Base-by-base conservation (phyloP, 1,140 invertebrate genomes). In the Lucilia sericata region DNA sequence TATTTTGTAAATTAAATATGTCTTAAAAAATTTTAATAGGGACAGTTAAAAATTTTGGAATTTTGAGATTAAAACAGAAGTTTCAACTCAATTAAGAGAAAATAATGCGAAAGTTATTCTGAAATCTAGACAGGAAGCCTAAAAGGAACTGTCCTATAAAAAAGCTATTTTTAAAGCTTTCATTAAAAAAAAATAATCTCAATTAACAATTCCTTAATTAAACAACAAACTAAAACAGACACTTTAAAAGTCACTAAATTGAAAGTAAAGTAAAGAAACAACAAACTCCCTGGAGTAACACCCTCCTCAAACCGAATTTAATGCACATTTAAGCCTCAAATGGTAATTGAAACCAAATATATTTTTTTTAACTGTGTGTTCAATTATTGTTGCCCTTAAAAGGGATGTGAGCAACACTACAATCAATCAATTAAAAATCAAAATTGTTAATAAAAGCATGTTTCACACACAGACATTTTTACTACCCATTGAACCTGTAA, bases 391-490 rank as follows among this genome's bases (percentile, higher is more conserved):
- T 60, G 55, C 55, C 55, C 14, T 60, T 60, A 60, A 60, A 60
- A 60, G 55, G 55, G 55, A 60, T 60, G 51, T 12, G 12, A 55
- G 51, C 55, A 60, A 60, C 14, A 55, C 25, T 42, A 10, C 42
- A 42, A 70, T 70, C 65, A 70, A 70, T 70, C 65, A 70, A 70
- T 70, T 70, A 70, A 70, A 42, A 70, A 10, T 70, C 19, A 70
- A 21, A 70, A 70, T 70, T n/a, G n/a, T 70, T 70, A 70, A 70
- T 70, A 70, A 70, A 70, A 21, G n/a, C 19, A 21, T 21, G n/a
- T 42, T 42, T 42, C 42, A 42, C 42, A 42, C 42, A 42, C 42
- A 42, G 10, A 42, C 42, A 42, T 42, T 42, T 10, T 42, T 10
- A 42, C 42, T 8, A 42, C 42, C 9, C 65, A 21, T 5, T 70